Evolutionary conservation across 1,140 invertebrate species (phyloP).

Genomic region (Melitaea cinxia): DNA sequence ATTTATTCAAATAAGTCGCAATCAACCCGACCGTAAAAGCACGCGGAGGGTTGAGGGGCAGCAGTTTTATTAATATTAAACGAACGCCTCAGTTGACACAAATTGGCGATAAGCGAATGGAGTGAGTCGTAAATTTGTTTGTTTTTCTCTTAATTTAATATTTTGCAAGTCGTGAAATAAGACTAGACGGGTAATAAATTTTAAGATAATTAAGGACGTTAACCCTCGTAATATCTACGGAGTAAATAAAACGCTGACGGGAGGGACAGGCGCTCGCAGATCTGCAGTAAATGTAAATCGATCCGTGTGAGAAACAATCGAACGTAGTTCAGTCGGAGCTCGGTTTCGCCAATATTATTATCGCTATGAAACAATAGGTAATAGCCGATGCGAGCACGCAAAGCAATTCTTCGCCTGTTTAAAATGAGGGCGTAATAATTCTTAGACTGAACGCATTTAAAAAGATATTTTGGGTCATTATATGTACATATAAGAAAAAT

Average conservation of each 20-base stretch:
- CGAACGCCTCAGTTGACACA: conserved; percentile 78
- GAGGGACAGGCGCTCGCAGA: conserved; percentile 9
- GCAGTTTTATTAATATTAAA: conserved; percentile 79
- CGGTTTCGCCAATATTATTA: conserved; percentile 63
- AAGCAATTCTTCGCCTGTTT: conserved; percentile 37
- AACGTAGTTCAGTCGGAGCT: conserved; percentile 36
- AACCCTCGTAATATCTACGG: conserved; percentile 5
- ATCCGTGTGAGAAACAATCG: conserved; percentile 65
- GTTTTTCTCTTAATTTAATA: conserved; percentile 56
- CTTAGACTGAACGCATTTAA: conserved; percentile 9
- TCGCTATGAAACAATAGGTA: conserved; percentile 59
- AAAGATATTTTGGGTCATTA: conserved; percentile 1
- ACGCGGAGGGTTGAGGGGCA: conserved; percentile 68
- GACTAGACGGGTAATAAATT: conserved; percentile 19
- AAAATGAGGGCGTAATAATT: conserved; percentile 31
- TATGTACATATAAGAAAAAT: no score
- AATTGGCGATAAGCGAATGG: conserved; percentile 74
- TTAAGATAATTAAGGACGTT: conserved; percentile 15
- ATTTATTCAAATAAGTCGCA: conserved; percentile 80
- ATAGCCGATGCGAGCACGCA: conserved; percentile 29
- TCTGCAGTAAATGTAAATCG: conserved; percentile 53
- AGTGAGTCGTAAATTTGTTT: conserved; percentile 63
- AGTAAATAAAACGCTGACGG: conserved; percentile 43
- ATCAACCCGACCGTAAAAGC: conserved; percentile 76
- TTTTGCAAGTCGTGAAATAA: conserved; percentile 43